These are phyloP conservation scores for Eumeta japonica DNA, from an alignment of 1,140 invertebrate genomes.

Conservation along the genomic window DNA sequence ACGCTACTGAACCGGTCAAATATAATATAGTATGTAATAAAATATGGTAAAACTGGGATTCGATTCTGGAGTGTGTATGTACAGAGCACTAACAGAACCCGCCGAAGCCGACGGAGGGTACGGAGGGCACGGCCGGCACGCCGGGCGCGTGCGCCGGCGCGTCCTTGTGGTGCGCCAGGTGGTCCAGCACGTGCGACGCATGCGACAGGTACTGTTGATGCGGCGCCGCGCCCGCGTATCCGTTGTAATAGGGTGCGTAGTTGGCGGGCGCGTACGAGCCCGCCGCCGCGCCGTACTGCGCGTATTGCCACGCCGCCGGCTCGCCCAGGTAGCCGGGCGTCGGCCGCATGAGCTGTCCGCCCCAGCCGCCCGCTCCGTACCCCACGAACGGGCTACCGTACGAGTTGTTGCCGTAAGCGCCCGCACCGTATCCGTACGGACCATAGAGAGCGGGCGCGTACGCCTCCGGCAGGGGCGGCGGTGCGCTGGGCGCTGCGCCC, in stretches of 20 bases:
- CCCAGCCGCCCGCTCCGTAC: constrained; percentile 48
- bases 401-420: constrained; percentile 37
- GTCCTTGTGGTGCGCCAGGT: constrained; percentile 43
- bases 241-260: constrained; percentile 49
- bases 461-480: constrained; percentile 21
- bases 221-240: constrained; percentile 37
- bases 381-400: constrained; percentile 48
- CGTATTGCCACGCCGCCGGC: constrained; percentile 35
- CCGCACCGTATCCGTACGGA: constrained; percentile 22
- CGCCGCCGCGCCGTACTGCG: constrained; percentile 27
- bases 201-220: constrained; percentile 39
- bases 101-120: constrained; percentile 53
- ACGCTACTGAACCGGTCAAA: too few relatives aligned
- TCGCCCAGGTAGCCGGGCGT: constrained; percentile 54
- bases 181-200: constrained; percentile 20
- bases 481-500: constrained; percentile 13
- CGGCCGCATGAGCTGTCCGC: constrained; percentile 47
- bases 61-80: too few relatives aligned
- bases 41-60: too few relatives aligned
- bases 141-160: constrained; percentile 33
- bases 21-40: too few relatives aligned
- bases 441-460: constrained; percentile 33
- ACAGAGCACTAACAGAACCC: constrained; percentile 55
- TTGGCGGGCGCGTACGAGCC: constrained; percentile 25
- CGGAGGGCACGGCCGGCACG: constrained; percentile 38